Conservation (phyloP, 2,113 vertebrate species). For the Anser brachyrhynchus region DNA sequence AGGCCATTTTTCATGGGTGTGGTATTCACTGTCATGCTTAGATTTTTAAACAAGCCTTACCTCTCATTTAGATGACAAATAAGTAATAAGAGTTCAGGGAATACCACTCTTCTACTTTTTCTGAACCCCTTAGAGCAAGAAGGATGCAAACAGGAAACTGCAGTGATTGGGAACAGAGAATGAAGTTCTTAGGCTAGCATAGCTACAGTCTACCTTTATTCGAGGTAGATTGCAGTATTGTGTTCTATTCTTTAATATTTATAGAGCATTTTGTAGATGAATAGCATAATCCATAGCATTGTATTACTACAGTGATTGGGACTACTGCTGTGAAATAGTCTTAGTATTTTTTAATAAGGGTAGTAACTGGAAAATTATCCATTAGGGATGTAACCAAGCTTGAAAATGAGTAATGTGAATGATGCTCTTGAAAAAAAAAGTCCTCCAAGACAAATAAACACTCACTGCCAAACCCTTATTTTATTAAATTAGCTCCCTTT, state of each 20-base stretch:
- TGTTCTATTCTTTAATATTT: neutral
- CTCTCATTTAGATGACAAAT: neutral
- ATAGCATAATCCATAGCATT: neutral
- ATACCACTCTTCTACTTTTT: neutral
- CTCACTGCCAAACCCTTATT: neutral
- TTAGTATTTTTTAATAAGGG: slow-evolving; percentile 31
- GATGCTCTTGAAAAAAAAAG: neutral
- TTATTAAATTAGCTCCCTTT: slow-evolving; percentile 55
- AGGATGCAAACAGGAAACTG: fast-evolving
- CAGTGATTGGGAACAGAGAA: neutral
- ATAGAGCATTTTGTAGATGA: neutral
- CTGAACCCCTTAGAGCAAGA: neutral
- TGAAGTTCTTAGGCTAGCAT: neutral
- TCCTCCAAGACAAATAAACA: slow-evolving; percentile 15
- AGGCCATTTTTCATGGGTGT: neutral
- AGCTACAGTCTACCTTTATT: neutral
- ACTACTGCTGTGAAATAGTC: slow-evolving; percentile 5
- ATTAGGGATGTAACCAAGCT: slow-evolving; percentile 20
- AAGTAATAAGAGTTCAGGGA: neutral
- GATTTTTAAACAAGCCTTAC: neutral
- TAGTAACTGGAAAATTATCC: slow-evolving; percentile 43
- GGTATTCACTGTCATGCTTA: neutral
- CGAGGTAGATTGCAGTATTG: neutral
- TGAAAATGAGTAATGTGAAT: slow-evolving; percentile 34
- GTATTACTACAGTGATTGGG: neutral